Evolutionary conservation across 2,888 invertebrate genomes (phyloP), one percentile per base, ranked within the genome.

Genomic region (Eupithecia tripunctaria): DNA sequence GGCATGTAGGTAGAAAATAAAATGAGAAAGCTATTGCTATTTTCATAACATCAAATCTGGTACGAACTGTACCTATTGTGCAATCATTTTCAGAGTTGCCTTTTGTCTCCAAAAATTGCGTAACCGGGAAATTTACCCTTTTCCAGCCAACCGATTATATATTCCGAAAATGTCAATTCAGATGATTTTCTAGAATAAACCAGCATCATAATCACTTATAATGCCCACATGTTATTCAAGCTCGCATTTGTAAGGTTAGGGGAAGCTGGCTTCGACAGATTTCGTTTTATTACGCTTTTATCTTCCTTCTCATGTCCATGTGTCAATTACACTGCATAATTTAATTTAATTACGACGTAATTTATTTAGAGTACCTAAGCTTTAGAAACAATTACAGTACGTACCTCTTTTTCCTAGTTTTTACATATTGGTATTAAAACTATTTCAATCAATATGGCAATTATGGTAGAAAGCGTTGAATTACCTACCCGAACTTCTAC

Each of bases 291-390:
- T 81, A 73, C 65, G 69, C 63, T 68, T 67, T 51, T 64, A 70
- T 51, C 63, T 71, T 81, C 77, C 79, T 81, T 81, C 63, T 43
- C 32, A 74, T 82, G 82, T 82, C 82, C 77, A 82, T 71, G 76
- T 82, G 84, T 82, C 85, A 82, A 78, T 82, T 79, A 82, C 84
- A 85, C 27, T 62, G 32, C 7, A 60, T 29, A 18, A 60, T 10
- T 60, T 18, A 60, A 29, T 18, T 29, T 29, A 60, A n/a, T 18
- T 60, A 60, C 15, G 29, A 18, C 18, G 27, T 29, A 29, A 29
- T 60, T 29, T 18, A 18, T 60, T 14, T 8, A 10, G n/a, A n/a
- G 21, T 10, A n/a, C n/a, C n/a, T n/a, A 10, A 21, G 10, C 47
- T 21, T 51, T 8, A 1, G 43, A 43, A n/a, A n/a, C n/a, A 43